Percentiles rank a stretch among this genome's conserved stretches.
Conservation (phyloP, 1,140 invertebrate genomes). For the Drosophila santomea region DNA sequence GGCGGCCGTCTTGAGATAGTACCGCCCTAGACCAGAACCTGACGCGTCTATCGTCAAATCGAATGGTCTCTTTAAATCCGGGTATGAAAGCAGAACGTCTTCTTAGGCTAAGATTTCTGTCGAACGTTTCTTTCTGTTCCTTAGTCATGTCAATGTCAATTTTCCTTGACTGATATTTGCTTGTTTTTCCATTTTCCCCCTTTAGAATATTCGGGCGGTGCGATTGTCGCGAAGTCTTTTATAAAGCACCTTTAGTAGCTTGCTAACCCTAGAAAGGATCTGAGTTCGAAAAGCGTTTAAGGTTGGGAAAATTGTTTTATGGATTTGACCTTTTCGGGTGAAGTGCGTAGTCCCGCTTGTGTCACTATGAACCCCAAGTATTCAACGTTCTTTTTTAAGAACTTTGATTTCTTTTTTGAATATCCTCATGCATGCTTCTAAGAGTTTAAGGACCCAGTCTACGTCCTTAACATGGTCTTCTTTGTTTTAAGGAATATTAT, state of each 20-base stretch:
- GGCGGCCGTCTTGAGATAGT: too few species aligned
- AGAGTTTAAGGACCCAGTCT: too few species aligned
- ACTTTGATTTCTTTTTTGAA: constrained; percentile 1
- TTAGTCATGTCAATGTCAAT: background rate
- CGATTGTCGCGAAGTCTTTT: background rate
- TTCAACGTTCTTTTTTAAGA: background rate
- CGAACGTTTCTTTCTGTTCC: background rate
- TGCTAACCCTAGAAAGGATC: background rate
- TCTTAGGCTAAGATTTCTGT: too few species aligned
- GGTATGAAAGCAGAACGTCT: too few species aligned
- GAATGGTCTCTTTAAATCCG: background rate
- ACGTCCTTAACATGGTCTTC: too few species aligned
- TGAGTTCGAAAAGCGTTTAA: background rate
- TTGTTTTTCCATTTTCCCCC: background rate
- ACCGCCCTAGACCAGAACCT: too few species aligned
- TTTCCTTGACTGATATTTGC: background rate
- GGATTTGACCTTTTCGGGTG: background rate
- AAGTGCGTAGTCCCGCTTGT: background rate
- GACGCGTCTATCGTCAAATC: too few species aligned
- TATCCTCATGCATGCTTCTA: too few species aligned
- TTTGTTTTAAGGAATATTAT: too few species aligned
- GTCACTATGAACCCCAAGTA: background rate
- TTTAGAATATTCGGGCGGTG: background rate
- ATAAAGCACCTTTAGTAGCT: background rate
- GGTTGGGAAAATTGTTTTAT: background rate